Base-by-base conservation (phyloP, 2,888 invertebrate species). In the Caenorhabditis macrosperma region DNA sequence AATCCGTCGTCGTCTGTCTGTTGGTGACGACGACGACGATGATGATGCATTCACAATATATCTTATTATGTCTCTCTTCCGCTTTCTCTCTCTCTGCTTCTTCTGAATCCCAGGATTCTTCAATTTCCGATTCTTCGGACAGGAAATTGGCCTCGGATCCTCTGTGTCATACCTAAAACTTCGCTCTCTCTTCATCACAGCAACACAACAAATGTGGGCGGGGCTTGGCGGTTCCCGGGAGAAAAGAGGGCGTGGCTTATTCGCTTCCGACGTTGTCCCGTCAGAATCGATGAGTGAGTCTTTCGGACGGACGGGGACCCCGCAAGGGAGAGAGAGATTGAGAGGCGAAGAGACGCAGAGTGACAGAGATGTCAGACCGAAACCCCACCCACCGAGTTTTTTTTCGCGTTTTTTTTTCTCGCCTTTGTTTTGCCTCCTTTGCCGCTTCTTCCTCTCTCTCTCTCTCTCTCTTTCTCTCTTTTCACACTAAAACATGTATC, bases 231-330 rank as follows among this genome's bases (percentile, higher is more conserved):
- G 57, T 26, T 67, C 67, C 54, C 60, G 46, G 50, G 52, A 63
- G 55, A 71, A 61, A 54, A n/a, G n/a, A 22, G 74, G 74, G 74
- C 74, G 74, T n/a, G 50, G 74, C 59, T 48, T 74, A 22, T 38
- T 46, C 55, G 55, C 66, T 66, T 74, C 64, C 64, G 57, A 64
- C 64, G 55, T 59, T 74, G 74, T 63, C 71, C n/a, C 71, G 71
- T 71, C 71, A 71, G 71, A 71, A 71, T 71, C 71, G 71, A 71
- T 71, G 71, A 71, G 71, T 71, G 71, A 71, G 71, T 63, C 71
- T 69, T 69, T 69, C 60, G 69, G 69, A 69, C 69, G 67, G 57
- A n/a, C n/a, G n/a, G 55, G 66, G 66, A 55, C 38, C 69, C 60
- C 54, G 60, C 55, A 48, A 48, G 57, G 48, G 46, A 54, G 44